Evolutionary conservation across 2,113 vertebrate genomes (phyloP).

Genomic region (Fulmarus glacialis): DNA sequence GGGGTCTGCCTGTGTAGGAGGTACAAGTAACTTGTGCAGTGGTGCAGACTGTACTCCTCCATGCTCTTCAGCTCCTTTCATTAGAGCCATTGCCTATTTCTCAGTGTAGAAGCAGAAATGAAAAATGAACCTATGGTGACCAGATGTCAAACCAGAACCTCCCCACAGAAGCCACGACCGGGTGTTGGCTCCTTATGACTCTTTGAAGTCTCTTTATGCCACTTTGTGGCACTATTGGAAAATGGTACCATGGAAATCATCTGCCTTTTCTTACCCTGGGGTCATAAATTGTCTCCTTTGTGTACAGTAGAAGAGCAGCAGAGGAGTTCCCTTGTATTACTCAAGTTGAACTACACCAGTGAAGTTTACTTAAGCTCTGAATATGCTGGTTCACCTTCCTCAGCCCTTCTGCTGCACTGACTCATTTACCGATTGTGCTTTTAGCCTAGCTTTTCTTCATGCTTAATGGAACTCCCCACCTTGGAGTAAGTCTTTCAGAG

Average conservation of each 20-base stretch:
- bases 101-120: background rate
- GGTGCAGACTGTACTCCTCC: background rate
- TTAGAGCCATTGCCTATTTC: background rate
- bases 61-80: background rate
- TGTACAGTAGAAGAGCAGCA: rapidly evolving
- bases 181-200: background rate
- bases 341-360: background rate
- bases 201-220: background rate
- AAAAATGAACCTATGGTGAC: background rate
- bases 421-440: background rate
- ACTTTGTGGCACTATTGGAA: background rate
- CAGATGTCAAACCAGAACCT: background rate
- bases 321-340: background rate
- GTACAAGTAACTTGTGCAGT: background rate
- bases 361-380: background rate
- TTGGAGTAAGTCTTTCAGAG: background rate
- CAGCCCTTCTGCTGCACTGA: background rate
- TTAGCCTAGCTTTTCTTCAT: background rate
- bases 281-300: background rate
- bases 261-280: background rate
- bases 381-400: background rate
- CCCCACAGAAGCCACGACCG: background rate
- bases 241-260: background rate
- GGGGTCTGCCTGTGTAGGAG: background rate
- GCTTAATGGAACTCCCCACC: background rate